phyloP scores from a whole-genome alignment of 2,113 vertebrate species.

The Brachypodius melanocephalos region DNA sequence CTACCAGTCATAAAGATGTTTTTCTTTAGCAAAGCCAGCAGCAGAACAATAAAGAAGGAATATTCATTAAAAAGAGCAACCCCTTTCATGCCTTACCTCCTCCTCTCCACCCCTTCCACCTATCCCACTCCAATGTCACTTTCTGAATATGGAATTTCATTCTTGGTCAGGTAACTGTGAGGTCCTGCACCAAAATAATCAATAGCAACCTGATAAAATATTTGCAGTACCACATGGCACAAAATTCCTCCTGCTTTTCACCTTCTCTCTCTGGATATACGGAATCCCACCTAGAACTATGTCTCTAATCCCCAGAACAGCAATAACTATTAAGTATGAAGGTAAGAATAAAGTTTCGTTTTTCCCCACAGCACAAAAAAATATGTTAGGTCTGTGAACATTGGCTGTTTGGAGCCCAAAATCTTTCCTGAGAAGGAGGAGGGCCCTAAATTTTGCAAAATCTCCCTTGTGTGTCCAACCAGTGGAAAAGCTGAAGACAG shows the following conservation, averaged over 20 bases:
- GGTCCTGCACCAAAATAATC: background rate
- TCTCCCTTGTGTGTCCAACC: background rate
- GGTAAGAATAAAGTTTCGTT: background rate
- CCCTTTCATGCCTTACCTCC: background rate
- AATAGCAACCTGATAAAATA: background rate
- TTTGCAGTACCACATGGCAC: background rate
- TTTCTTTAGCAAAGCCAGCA: background rate
- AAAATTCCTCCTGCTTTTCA: background rate
- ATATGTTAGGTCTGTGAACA: background rate
- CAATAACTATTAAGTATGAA: background rate
- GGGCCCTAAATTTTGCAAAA: background rate
- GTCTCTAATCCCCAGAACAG: background rate
- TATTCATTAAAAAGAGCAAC: background rate
- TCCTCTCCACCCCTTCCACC: fast-evolving
- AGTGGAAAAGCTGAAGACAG: background rate
- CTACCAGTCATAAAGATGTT: background rate
- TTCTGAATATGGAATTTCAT: background rate
- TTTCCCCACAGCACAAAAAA: background rate
- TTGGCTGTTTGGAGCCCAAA: background rate
- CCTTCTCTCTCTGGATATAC: background rate
- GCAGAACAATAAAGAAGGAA: background rate
- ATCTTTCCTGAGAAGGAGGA: background rate
- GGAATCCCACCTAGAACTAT: background rate
- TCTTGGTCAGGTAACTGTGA: background rate
- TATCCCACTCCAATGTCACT: background rate